Evolutionary conservation across 1,140 invertebrate genomes (phyloP), one percentile per base, ranked within the genome.

Genomic region (Habropoda laboriosa): DNA sequence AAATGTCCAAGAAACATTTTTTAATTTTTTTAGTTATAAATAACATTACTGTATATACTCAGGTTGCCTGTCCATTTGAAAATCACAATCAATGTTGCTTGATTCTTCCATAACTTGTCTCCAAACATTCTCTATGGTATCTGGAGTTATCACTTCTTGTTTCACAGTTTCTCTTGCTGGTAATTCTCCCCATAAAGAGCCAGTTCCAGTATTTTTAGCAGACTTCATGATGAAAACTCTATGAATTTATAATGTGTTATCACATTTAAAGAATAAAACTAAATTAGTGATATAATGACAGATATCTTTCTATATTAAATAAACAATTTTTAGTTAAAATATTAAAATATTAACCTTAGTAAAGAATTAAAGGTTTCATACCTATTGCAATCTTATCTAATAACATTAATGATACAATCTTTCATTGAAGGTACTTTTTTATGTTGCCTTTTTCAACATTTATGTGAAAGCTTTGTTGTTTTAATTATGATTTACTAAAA

Each of bases 121-220:
- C 92, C 92, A 93, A 53, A 93, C 83, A 88, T 92, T 93, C 85
- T 93, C 92, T 80, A 93, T 92, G 13, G 92, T 87, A 72, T 93
- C 92, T 40, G 92, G 91, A 18, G 92, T 92, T 58, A 93, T 90
- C 38, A 92, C 82, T 88, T 93, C 92, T 81, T 92, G 92, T 80
- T 93, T 92, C 40, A 92, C 86, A 72, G 86, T 91, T 77, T 93
- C 92, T 74, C 86, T 89, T 21, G 87, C 66, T 24, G 90, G 90
- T 51, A 93, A 85, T 85, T 93, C 92, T 42, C 92, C 92, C 92
- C 92, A 93, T n/a, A 90, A 81, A 8, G 66, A 58, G 67, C 86
- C 82, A 40, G 73, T 73, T 38, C 45, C 67, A 30, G 60, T 16
- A 58, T 63, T 89, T 88, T 91, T 93, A 42, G 83, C 90, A 5